Conservation (phyloP, 2,888 invertebrate species). For the Melipona bicolor region DNA sequence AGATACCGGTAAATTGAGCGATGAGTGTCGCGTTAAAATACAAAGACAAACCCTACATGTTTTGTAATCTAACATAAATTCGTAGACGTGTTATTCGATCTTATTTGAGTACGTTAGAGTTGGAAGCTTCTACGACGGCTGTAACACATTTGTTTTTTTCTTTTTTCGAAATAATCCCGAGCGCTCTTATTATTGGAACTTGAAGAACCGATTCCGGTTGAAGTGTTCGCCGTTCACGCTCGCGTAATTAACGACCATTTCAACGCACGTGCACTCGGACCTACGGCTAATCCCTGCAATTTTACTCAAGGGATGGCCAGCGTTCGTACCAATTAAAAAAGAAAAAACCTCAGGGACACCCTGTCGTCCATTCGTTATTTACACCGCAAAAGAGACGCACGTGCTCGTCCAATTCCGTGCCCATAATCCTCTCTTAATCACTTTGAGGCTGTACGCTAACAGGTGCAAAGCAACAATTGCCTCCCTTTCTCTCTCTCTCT, state of each 20-base stretch:
- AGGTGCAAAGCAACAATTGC: constrained; percentile 60
- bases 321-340: constrained; percentile 77
- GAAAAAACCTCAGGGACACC: constrained; percentile 66
- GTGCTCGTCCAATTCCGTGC: constrained; percentile 67
- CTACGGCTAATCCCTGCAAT: constrained; percentile 78
- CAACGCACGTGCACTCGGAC: constrained; percentile 79
- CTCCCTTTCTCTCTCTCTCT: no score
- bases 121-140: no score
- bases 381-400: constrained; percentile 69
- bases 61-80: no score
- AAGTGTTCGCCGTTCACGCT: constrained; percentile 33
- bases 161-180: constrained; percentile 7
- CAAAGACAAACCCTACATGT: no score
- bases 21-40: background rate
- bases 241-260: constrained; percentile 81
- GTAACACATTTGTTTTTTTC: background rate
- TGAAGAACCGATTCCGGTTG: constrained; percentile 31
- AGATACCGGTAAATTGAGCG: background rate
- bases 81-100: no score
- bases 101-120: no score
- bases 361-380: constrained; percentile 64
- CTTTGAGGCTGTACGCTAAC: constrained; percentile 58
- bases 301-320: constrained; percentile 67
- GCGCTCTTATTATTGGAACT: constrained; percentile 34
- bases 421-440: constrained; percentile 62